phyloP scores from a whole-genome alignment of 2,888 invertebrate genomes.

The Clostera curtula region DNA sequence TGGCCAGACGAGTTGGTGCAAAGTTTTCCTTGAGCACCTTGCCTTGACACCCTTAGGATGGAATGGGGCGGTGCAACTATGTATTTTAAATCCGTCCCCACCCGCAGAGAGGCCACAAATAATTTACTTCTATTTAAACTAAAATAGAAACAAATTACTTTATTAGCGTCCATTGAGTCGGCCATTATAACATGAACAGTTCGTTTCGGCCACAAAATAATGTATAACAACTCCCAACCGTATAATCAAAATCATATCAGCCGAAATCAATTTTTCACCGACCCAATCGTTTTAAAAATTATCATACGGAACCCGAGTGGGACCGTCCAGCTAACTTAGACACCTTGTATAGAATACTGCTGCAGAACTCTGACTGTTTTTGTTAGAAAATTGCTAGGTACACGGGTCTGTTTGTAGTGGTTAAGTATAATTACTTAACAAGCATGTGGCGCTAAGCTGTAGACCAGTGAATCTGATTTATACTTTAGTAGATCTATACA shows the following conservation, averaged over 20 bases:
- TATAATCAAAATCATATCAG: constrained; percentile 71
- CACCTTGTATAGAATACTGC: constrained; percentile 9
- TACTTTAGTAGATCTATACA: no score
- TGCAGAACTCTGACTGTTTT: not conserved
- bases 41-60: no score
- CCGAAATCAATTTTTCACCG: constrained; percentile 70
- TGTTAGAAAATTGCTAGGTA: constrained; percentile 1
- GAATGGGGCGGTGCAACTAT: no score
- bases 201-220: constrained; percentile 48
- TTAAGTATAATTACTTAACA: constrained; percentile 49
- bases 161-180: constrained; percentile 19
- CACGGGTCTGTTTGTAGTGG: constrained; percentile 24
- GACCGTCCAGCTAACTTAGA: constrained; percentile 32
- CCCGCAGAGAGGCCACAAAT: not conserved
- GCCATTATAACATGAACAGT: constrained; percentile 13
- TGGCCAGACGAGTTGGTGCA: no score
- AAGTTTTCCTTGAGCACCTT: no score
- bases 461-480: constrained; percentile 66
- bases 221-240: constrained; percentile 56
- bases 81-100: not conserved
- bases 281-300: constrained; percentile 61
- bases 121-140: not conserved
- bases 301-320: constrained; percentile 47
- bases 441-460: constrained; percentile 43
- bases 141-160: constrained; percentile 11